phyloP scores from a whole-genome alignment of 1,140 invertebrate genomes.

The Radopholus similis region DNA sequence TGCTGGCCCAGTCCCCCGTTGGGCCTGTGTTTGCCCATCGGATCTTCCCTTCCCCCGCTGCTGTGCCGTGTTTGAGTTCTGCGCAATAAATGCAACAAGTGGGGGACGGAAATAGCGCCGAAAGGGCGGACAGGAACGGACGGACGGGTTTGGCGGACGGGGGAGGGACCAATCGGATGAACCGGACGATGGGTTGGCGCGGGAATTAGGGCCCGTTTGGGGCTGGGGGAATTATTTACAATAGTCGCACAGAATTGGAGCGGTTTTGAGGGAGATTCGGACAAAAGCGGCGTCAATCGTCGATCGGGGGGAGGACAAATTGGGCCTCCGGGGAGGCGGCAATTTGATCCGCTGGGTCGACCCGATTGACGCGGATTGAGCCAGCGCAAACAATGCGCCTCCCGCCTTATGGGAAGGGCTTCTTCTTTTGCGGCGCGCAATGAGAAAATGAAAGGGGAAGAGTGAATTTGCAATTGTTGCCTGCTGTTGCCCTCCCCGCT shows the following conservation, averaged over 20 bases:
- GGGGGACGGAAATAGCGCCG: background rate
- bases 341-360: background rate
- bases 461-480: too few relatives aligned
- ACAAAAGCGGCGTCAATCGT: background rate
- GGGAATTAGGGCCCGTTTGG: background rate
- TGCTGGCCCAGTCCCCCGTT: too few relatives aligned
- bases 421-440: too few relatives aligned
- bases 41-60: too few relatives aligned
- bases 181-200: background rate
- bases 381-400: background rate
- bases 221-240: background rate
- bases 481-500: background rate
- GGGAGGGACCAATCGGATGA: background rate
- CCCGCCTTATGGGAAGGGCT: background rate
- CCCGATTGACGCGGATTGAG: background rate
- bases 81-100: too few relatives aligned
- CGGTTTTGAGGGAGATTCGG: background rate
- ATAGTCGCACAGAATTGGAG: background rate
- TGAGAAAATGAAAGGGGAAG: too few relatives aligned
- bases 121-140: background rate
- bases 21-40: too few relatives aligned
- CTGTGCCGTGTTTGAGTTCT: too few relatives aligned
- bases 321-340: background rate
- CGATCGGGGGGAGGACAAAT: background rate
- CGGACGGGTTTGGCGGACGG: background rate